Evolutionary conservation across 2,888 invertebrate species (phyloP), one percentile per base, ranked within the genome.

Genomic region (Acanthosepion pharaonis): DNA sequence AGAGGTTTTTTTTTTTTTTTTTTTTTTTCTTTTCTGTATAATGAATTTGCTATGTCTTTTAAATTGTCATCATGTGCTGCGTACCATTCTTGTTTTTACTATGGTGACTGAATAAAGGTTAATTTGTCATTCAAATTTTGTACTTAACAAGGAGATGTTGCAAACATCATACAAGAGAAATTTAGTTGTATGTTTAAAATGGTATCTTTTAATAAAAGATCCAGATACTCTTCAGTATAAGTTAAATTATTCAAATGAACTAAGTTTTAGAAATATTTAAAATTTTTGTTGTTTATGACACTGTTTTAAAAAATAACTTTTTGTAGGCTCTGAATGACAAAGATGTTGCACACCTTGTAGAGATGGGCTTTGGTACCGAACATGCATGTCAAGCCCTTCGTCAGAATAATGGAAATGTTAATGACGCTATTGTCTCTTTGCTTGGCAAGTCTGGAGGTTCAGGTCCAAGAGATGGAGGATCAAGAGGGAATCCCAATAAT

Each of bases 331-430:
- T 96, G 42, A 95, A 95, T 91, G 97, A 97, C 95, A 96, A 95
- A 94, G 97, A 97, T 95, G 95, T 97, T 42, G 97, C 97, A 96
- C 98, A 98, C 96, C 98, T 98, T 95, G 98, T 98, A 94, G 98
- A 98, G 97, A 98, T 98, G 96, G 98, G 98, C 28, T 98, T 98
- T 96, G 98, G 98, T 51, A 98, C 98, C 95, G 98, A 98, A 95
- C 98, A 98, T 97, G 98, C 98, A 28, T 98, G 98, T 96, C 98
- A 98, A 97, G 98, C 98, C 94, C 97, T 98, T 33, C 98, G 98
- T 96, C 98, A 98, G 95, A 98, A 98, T 94, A 98, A 98, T 95
- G 98, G 98, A 96, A 98, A 98, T 97, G 98, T 98, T 18, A 95
- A 96, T n/a, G 95, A 96, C 91, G 97, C 97, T n/a, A 96, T 97